These are phyloP conservation scores for Syndactyla subalaris DNA, from an alignment of 2,797 vertebrate genomes.

Conservation along the genomic window DNA sequence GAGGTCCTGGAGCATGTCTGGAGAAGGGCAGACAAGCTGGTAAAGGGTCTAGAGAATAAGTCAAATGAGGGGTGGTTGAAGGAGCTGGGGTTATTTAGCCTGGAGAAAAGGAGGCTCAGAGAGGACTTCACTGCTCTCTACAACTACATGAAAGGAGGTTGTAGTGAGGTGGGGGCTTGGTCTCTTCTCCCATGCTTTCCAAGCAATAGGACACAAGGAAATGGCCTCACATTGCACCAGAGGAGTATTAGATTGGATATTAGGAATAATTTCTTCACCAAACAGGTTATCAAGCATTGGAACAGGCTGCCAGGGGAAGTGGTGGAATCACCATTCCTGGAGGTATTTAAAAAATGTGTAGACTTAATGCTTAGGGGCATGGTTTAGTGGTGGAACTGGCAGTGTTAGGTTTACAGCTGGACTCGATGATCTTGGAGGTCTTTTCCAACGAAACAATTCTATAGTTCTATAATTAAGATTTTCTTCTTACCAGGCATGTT, in stretches of 20 bases:
- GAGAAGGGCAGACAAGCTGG: not conserved
- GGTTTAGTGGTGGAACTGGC: not conserved
- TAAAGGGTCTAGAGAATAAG: not conserved
- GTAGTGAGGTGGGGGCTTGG: no score
- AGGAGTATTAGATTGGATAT: not conserved
- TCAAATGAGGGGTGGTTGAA: not conserved
- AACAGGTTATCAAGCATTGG: not conserved
- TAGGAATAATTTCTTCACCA: not conserved
- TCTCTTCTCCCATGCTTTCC: not conserved
- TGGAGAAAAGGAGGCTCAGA: not conserved
- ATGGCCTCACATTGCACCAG: not conserved
- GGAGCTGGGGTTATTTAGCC: not conserved
- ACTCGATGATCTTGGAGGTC: not conserved
- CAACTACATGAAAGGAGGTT: not conserved
- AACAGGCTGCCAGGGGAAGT: not conserved
- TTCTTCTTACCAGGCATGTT: not conserved
- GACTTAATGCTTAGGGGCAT: not conserved
- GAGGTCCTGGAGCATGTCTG: not conserved
- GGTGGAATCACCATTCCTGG: not conserved
- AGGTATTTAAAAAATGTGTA: not conserved
- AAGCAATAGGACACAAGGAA: not conserved
- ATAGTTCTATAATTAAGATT: not conserved
- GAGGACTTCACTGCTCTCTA: rapidly evolving
- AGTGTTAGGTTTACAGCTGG: not conserved
- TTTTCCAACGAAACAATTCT: not conserved